phyloP scores from a whole-genome alignment of 1,140 invertebrate species.

The Anadara kagoshimensis region DNA sequence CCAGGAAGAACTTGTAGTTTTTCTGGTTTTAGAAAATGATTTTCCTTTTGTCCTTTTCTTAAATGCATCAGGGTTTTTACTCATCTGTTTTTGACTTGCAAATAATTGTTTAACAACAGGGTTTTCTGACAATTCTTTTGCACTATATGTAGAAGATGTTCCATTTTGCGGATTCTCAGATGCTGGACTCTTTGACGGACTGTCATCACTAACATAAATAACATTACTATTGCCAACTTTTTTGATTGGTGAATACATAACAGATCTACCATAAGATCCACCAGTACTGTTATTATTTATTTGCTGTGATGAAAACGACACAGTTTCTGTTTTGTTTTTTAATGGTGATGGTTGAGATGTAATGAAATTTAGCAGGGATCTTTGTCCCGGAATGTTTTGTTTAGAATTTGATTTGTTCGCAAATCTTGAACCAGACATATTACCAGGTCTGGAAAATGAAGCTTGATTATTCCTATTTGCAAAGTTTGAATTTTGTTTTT shows the following conservation, averaged over 20 bases:
- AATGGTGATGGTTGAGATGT: too few relatives aligned
- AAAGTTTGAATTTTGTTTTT: too few relatives aligned
- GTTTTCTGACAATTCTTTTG: constrained; percentile 3
- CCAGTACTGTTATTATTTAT: too few relatives aligned
- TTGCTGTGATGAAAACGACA: too few relatives aligned
- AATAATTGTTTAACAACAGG: constrained; percentile 39
- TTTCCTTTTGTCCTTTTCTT: constrained; percentile 1
- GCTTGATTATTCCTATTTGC: too few relatives aligned
- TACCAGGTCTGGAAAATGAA: too few relatives aligned
- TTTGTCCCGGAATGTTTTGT: too few relatives aligned
- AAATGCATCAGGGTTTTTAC: constrained; percentile 4
- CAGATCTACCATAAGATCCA: too few relatives aligned
- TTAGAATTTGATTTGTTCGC: too few relatives aligned
- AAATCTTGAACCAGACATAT: too few relatives aligned
- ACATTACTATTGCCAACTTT: constrained; percentile 7
- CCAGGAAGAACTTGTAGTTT: not conserved
- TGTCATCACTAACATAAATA: constrained; percentile 29
- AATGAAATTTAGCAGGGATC: too few relatives aligned
- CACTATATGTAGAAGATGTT: not conserved
- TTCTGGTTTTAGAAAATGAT: not conserved
- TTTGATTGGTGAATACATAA: constrained; percentile 47
- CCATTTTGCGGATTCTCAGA: not conserved
- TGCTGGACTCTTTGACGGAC: constrained; percentile 5
- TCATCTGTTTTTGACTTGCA: constrained; percentile 32
- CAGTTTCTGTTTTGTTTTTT: too few relatives aligned